Evolutionary conservation across 2,888 invertebrate species (phyloP), one percentile per base, ranked within the genome.

Genomic region (Lasioglossum pauxillum): DNA sequence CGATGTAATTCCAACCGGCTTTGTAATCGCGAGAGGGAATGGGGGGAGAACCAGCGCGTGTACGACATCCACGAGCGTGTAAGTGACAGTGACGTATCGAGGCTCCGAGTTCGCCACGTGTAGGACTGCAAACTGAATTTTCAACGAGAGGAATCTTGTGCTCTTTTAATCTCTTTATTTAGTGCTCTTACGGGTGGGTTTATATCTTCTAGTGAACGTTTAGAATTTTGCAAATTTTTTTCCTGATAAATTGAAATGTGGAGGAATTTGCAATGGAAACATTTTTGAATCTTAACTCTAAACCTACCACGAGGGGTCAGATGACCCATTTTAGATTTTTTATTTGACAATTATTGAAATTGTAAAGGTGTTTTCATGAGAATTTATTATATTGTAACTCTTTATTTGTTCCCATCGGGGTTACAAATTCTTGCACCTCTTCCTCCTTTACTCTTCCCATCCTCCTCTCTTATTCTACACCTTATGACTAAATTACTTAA

Each of bases 1-100:
- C 78, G 84, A 82, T 90, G 88, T 90, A 87, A 90, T 90, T 90
- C 88, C 90, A 90, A 82, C 80, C 82, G 85, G 86, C 88, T 89
- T 89, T 85, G 86, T 83, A 86, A 90, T 85, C 89, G 82, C 73
- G 72, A 46, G 73, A 73, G 72, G 69, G 82, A 74, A 49, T 38
- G 19, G 23, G 41, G 53, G 38, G 49, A n/a, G 31, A n/a, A 3
- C 7, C 31, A 64, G 49, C 81, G 83, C 78, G 78, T 74, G 83
- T 83, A 75, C 85, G 78, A 75, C 82, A 75, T 44, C 53, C 74
- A 72, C 74, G 83, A 81, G 77, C 82, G 77, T 86, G 88, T 87
- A 88, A 57, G 81, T 85, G 74, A 71, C 89, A 89, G 88, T 80
- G 41, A 27, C 81, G 89, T 86, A 82, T 19, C n/a, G 5, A 23